These are phyloP conservation scores for Pipistrellus nathusii DNA, from an alignment of 2,797 vertebrate species.

Conservation along the genomic window DNA sequence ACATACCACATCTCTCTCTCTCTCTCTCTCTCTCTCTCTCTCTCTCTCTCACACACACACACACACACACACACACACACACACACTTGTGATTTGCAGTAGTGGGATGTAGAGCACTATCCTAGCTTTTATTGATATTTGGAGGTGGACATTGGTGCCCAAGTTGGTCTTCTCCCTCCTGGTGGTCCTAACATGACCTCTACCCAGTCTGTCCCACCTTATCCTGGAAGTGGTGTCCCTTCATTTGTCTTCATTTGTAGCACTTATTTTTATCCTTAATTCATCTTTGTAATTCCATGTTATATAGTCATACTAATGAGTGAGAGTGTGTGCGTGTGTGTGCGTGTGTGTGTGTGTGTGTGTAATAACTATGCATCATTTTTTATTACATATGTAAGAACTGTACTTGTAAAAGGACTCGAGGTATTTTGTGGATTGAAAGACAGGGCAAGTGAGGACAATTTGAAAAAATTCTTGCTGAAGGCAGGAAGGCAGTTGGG, in stretches of 20 bases:
- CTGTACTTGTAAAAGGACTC: background rate
- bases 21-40: too few species aligned
- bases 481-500: background rate
- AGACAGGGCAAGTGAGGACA: background rate
- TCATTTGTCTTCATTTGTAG: background rate
- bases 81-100: background rate
- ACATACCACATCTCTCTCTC: too few species aligned
- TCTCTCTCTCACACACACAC: too few species aligned
- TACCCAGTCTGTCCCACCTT: background rate
- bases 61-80: too few species aligned
- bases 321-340: background rate
- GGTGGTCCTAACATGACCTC: too few species aligned
- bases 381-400: background rate
- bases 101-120: background rate
- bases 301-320: background rate
- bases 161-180: background rate
- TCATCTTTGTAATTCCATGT: background rate
- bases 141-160: fast-evolving
- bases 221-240: background rate
- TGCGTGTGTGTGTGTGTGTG: background rate
- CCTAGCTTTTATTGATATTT: background rate
- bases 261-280: background rate
- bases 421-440: slow-evolving; percentile 18
- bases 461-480: background rate
- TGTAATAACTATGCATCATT: background rate